Base-by-base conservation (phyloP, 2,888 invertebrate genomes). In the Caenorhabditis zanzibari region DNA sequence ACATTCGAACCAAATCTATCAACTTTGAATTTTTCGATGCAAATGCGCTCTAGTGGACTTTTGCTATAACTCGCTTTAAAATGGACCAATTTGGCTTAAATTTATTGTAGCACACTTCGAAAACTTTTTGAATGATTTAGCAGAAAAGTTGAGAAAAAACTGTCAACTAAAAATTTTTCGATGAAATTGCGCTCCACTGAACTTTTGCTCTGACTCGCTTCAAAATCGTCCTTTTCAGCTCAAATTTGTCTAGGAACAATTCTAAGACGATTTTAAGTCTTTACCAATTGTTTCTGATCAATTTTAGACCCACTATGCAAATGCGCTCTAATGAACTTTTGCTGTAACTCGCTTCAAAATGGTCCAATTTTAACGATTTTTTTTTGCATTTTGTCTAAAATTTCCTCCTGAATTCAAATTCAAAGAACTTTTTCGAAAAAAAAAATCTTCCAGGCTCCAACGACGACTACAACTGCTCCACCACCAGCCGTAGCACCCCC, bases 321-420 rank as follows among this genome's bases (percentile, higher is more conserved):
- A 44, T 44, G 44, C 44, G 44, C 44, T 44, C 44, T 16, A 44
- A 10, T n/a, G 16, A 56, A 56, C 10, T 35, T 59, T 59, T 32
- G 24, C 1, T 10, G 6, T 52, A 24, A 44, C 12, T 59, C 10
- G 58, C 58, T 28, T 1, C 32, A 19, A 64, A 64, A 64, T 4
- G 5, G 16, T 14, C 10, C 16, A 16, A 64, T 26, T n/a, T n/a
- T n/a, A n/a, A n/a, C n/a, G n/a, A n/a, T n/a, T n/a, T n/a, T n/a
- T n/a, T n/a, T n/a, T n/a, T n/a, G n/a, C n/a, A n/a, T n/a, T n/a
- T 44, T 49, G 26, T 47, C 38, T 19, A 0, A 47, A 2, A 16
- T 14, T 52, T 52, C n/a, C 52, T 22, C 44, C 4, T 14, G 22
- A 16, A 19, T 61, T 61, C 24, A n/a, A n/a, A n/a, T n/a, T n/a